These are phyloP conservation scores for Oryzias curvinotus DNA, from an alignment of 2,113 vertebrate genomes.

Conservation along the genomic window DNA sequence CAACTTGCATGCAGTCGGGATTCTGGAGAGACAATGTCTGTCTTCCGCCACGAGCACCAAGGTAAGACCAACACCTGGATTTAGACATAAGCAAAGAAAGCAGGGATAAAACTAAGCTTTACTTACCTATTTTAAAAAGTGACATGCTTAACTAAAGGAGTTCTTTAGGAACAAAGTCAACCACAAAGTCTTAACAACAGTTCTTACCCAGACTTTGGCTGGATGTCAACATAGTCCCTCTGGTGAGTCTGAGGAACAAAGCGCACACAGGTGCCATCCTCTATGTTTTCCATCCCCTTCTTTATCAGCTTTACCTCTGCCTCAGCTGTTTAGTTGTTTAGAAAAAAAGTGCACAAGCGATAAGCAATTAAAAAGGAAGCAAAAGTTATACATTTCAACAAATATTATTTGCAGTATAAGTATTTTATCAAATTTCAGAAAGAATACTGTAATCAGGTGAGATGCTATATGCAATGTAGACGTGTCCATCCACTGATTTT, in stretches of 20 bases:
- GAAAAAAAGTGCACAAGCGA: neutral
- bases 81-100: slow-evolving; percentile 15
- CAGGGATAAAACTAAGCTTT: neutral
- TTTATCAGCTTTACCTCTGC: slow-evolving; percentile 63
- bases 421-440: neutral
- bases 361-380: neutral
- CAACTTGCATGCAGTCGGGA: slow-evolving; percentile 59
- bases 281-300: slow-evolving; percentile 78
- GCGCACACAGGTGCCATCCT: slow-evolving; percentile 81
- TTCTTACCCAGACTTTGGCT: slow-evolving; percentile 80
- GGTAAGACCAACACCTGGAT: slow-evolving; percentile 79
- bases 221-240: slow-evolving; percentile 81
- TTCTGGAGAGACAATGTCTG: slow-evolving; percentile 71
- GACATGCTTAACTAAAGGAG: no score
- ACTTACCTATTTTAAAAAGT: neutral
- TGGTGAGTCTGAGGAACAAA: slow-evolving; percentile 83
- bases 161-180: neutral
- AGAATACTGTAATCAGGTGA: slow-evolving; percentile 68
- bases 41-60: slow-evolving; percentile 73
- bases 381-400: neutral
- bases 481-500: slow-evolving; percentile 74
- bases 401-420: neutral
- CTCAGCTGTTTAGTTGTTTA: slow-evolving; percentile 58
- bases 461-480: slow-evolving; percentile 68
- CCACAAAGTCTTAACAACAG: neutral